Base-by-base conservation (phyloP, 2,113 vertebrate species). In the Promerops cafer region DNA sequence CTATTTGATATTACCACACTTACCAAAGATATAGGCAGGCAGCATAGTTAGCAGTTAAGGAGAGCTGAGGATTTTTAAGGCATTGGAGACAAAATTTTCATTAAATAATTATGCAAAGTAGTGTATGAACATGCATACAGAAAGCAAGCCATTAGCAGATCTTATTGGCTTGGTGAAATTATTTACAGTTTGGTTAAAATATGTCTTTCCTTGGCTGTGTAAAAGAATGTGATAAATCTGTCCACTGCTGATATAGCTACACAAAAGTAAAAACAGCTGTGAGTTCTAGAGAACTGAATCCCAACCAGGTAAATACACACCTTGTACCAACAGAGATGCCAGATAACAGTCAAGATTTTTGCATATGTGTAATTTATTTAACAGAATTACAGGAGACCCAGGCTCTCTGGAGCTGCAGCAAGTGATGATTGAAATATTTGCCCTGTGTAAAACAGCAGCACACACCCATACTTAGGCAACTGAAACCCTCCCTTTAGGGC, bases 81-180 rank as follows among this genome's bases (percentile, higher is more conserved):
- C 22, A 66, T 89, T 93, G 71, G 5, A 33, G 40, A 65, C 9
- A 72, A 13, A 64, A 45, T 57, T 72, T 90, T 85, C 2, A 69
- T 40, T 9, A 71, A 76, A 87, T 57, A 49, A 66, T 6, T 70
- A 71, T 79, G 40, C 44, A 79, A 87, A 82, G 9, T 37, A 60
- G 8, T 4, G 6, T 31, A 47, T 5, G 1, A 75, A 72, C 0
- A 0, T 40, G 15, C 31, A 60, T 72, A 69, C 9, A 50, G 28
- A 91, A 87, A 52, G 1, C 15, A 87, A 87, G 35, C 21, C 60
- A 15, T 56, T 84, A 82, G 9, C 1, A 6, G 27, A 52, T 56
- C 33, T 68, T 53, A 56, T 15, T 82, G 30, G 12, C 6, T 10
- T 70, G 23, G 11, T 56, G 47, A 68, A 80, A n/a, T 76, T 83